phyloP scores from a whole-genome alignment of 2,113 vertebrate species.

The Jaculus jaculus region DNA sequence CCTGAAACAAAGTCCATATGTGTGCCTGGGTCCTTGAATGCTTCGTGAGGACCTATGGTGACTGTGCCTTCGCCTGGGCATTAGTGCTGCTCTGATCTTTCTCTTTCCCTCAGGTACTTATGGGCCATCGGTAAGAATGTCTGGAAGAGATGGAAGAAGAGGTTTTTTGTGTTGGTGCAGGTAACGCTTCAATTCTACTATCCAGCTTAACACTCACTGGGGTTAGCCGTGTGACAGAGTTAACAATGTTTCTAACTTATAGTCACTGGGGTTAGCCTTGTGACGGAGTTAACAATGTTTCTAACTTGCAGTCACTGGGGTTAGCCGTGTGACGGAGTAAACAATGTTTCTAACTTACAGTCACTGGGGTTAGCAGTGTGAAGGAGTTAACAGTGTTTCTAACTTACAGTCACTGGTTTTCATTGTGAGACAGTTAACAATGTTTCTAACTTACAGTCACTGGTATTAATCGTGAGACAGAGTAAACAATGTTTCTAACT shows the following conservation, averaged over 20 bases:
- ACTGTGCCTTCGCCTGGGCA: background rate
- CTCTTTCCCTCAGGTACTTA: constrained; percentile 90
- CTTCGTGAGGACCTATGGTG: background rate
- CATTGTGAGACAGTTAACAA: no score
- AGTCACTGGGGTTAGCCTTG: background rate
- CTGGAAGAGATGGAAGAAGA: constrained; percentile 99
- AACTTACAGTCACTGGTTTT: no score
- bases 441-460: no score
- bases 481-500: background rate
- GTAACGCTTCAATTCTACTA: constrained; percentile 85
- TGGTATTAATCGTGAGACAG: no score
- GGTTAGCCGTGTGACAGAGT: background rate
- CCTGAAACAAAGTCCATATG: background rate
- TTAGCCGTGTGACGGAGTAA: background rate
- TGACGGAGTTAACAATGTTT: no score
- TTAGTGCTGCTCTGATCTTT: constrained; percentile 65
- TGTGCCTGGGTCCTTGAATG: background rate
- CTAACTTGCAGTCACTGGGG: no score
- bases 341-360: no score
- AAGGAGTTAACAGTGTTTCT: no score
- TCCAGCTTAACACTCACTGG: constrained; percentile 42
- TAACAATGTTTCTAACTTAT: no score
- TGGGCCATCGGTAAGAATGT: constrained; percentile 99
- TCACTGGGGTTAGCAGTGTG: background rate
- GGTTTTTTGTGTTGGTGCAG: constrained; percentile 99